Evolutionary conservation across 2,113 vertebrate species (phyloP).

Genomic region (Sorex fumeus): DNA sequence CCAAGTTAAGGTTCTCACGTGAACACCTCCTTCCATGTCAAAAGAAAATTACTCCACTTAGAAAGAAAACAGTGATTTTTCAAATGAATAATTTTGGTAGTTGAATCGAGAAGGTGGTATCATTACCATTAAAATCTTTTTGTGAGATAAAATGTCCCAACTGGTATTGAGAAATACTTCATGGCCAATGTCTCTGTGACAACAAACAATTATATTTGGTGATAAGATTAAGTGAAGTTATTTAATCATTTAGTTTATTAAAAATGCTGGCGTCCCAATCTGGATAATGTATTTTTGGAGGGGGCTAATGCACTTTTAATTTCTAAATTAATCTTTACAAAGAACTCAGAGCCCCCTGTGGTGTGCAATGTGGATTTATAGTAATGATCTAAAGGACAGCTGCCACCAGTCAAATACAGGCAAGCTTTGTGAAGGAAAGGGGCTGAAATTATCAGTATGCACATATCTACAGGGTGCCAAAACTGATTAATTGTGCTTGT

Average conservation of each 20-base stretch:
- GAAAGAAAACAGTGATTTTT: constrained; percentile 7
- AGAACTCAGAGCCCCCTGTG: constrained; percentile 28
- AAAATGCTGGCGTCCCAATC: constrained; percentile 51
- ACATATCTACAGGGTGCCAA: neutral
- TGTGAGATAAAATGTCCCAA: constrained; percentile 39
- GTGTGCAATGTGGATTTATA: constrained; percentile 11
- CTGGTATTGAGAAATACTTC: constrained; percentile 16
- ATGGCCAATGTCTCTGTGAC: neutral
- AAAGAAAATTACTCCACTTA: constrained; percentile 55
- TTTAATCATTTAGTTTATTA: constrained; percentile 65
- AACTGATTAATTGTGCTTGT: constrained; percentile 49
- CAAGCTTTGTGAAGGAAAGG: neutral
- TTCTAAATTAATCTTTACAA: constrained; percentile 77
- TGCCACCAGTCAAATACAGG: neutral
- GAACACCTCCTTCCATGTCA: neutral
- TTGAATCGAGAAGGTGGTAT: neutral
- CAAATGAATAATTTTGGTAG: constrained; percentile 14
- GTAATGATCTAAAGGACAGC: constrained; percentile 46
- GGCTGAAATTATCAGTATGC: neutral
- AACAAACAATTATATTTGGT: constrained; percentile 52
- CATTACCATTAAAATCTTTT: constrained; percentile 11
- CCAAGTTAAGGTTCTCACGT: constrained; percentile 32
- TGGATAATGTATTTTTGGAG: constrained; percentile 67
- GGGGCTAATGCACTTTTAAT: constrained; percentile 75
- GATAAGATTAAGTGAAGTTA: constrained; percentile 57